phyloP scores from a whole-genome alignment of 2,113 vertebrate species.

The Callorhinus ursinus region DNA sequence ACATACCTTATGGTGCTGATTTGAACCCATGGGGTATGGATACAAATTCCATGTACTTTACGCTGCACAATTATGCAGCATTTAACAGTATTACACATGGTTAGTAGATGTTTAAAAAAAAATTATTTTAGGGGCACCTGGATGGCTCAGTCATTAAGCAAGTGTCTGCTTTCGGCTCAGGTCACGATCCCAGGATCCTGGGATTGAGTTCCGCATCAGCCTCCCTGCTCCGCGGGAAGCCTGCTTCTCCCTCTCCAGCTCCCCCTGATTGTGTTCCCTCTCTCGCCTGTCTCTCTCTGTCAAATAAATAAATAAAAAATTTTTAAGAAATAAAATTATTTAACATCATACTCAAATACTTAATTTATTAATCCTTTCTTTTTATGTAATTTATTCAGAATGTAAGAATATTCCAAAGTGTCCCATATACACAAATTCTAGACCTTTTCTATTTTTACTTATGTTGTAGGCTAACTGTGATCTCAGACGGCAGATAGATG shows the following conservation, averaged over 20 bases:
- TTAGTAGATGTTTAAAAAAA: not conserved
- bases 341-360: not conserved
- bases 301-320: no score
- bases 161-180: no score
- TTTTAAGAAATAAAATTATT: not conserved
- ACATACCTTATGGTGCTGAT: not conserved
- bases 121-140: not conserved
- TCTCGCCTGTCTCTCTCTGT: no score
- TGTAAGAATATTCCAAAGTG: conserved; percentile 17
- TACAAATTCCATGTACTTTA: conserved; percentile 35
- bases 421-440: conserved; percentile 19
- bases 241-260: no score
- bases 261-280: no score
- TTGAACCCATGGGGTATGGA: not conserved
- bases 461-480: conserved; percentile 96
- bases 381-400: conserved; percentile 28
- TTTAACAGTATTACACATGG: not conserved
- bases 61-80: not conserved
- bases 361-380: conserved; percentile 18
- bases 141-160: no score
- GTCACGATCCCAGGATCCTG: no score
- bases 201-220: no score
- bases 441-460: conserved; percentile 69
- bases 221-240: no score
- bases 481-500: conserved; percentile 99